Evolutionary conservation across 2,113 vertebrate species (phyloP).

Genomic region (Pelobates fuscus): DNA sequence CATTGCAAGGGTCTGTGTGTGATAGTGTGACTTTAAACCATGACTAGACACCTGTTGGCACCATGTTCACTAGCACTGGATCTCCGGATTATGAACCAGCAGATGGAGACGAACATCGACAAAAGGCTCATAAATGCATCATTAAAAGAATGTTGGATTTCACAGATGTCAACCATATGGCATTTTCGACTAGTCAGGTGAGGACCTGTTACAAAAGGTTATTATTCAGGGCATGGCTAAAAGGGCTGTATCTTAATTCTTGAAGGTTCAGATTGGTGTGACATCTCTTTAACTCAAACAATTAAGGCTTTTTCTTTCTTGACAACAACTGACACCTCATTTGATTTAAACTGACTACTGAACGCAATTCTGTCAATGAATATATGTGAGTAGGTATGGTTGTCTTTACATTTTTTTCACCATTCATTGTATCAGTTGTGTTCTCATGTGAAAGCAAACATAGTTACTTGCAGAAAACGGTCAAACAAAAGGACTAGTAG

Average conservation of each 20-base stretch:
- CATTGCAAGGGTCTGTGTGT: neutral
- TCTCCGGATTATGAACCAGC: slow-evolving; percentile 15
- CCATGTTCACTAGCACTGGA: slow-evolving; percentile 1
- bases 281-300: neutral
- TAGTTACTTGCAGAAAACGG: too few relatives aligned
- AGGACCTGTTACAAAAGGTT: neutral
- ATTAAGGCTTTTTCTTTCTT: neutral
- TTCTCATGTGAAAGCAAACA: too few relatives aligned
- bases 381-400: neutral
- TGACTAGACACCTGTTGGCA: slow-evolving; percentile 30
- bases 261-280: neutral
- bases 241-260: neutral
- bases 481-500: too few relatives aligned
- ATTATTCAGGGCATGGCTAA: neutral
- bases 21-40: neutral
- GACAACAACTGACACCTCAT: neutral
- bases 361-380: neutral
- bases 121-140: slow-evolving; percentile 26
- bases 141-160: slow-evolving; percentile 17
- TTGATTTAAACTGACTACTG: neutral
- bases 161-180: slow-evolving; percentile 43
- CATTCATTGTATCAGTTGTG: too few relatives aligned
- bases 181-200: slow-evolving; percentile 17
- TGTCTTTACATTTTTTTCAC: too few relatives aligned
- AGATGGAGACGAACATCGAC: slow-evolving; percentile 41